These are phyloP conservation scores for Leptura quadrifasciata DNA, from an alignment of 2,888 invertebrate genomes.

Conservation along the genomic window DNA sequence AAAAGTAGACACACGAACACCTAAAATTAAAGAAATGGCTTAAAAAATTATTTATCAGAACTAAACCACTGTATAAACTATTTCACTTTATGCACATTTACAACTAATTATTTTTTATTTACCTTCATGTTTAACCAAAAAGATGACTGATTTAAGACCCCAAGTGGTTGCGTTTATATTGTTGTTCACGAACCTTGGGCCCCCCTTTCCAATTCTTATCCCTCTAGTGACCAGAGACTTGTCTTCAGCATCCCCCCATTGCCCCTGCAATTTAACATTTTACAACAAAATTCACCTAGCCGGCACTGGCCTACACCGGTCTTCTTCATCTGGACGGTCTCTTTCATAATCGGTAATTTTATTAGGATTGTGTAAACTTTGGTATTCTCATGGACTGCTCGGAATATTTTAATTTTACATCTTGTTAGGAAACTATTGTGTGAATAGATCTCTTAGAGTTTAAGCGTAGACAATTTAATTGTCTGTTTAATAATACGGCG, in stretches of 20 bases:
- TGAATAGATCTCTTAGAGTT: slow-evolving; percentile 4
- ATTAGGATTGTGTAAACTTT: slow-evolving; percentile 35
- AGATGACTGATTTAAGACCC: slow-evolving; percentile 33
- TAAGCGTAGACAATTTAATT: not conserved
- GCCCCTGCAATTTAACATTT: slow-evolving; percentile 21
- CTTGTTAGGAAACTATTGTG: slow-evolving; percentile 28
- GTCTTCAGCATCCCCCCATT: slow-evolving; percentile 39
- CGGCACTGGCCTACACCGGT: not conserved
- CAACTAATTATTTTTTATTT: slow-evolving; percentile 15
- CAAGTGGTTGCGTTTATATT: slow-evolving; percentile 38
- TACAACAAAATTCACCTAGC: slow-evolving; percentile 17
- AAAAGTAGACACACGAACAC: slow-evolving; percentile 65
- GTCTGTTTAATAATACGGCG: not conserved
- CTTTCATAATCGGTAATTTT: slow-evolving; percentile 27
- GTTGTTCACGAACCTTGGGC: slow-evolving; percentile 24
- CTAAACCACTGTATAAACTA: not conserved
- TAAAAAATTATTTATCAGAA: not conserved
- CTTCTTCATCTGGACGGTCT: slow-evolving; percentile 20
- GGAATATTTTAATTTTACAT: slow-evolving; percentile 31
- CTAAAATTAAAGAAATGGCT: slow-evolving; percentile 56
- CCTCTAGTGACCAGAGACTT: slow-evolving; percentile 13
- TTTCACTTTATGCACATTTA: not conserved
- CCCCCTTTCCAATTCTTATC: slow-evolving; percentile 37
- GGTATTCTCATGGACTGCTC: slow-evolving; percentile 27
- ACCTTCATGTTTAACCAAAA: slow-evolving; percentile 35